Conservation (phyloP, 2,888 invertebrate species). For the Drosophila macrothrix region DNA sequence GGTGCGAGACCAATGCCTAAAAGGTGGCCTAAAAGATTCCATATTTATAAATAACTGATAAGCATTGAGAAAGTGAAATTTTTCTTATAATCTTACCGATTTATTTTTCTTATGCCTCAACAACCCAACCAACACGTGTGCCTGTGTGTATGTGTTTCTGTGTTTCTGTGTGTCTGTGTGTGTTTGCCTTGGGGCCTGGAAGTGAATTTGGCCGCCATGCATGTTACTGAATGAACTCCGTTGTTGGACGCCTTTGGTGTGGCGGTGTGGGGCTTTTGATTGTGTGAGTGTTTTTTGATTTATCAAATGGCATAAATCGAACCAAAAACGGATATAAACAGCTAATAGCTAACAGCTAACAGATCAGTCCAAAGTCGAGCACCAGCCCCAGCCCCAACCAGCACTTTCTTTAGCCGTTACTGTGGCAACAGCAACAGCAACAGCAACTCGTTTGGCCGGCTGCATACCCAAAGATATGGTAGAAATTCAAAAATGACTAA, state of each 20-base stretch:
- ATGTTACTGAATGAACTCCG: slow-evolving; percentile 65
- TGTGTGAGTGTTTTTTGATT: slow-evolving; percentile 50
- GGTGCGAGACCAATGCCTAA: slow-evolving; percentile 44
- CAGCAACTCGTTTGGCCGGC: slow-evolving; percentile 58
- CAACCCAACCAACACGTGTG: slow-evolving; percentile 23
- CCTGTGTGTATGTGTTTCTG: background rate
- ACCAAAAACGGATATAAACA: slow-evolving; percentile 76
- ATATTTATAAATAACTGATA: slow-evolving; percentile 75
- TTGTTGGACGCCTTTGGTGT: slow-evolving; percentile 26
- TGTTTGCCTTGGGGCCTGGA: slow-evolving; percentile 24
- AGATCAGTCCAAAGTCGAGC: slow-evolving; percentile 58
- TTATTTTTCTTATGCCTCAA: slow-evolving; percentile 60
- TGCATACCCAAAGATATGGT: slow-evolving; percentile 60
- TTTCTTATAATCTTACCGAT: slow-evolving; percentile 69
- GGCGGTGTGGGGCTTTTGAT: slow-evolving; percentile 20
- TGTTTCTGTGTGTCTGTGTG: background rate
- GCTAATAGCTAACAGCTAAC: slow-evolving; percentile 42
- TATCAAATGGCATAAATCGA: slow-evolving; percentile 77
- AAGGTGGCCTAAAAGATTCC: slow-evolving; percentile 38
- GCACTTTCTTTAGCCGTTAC: slow-evolving; percentile 69
- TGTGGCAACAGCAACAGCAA: slow-evolving; percentile 30
- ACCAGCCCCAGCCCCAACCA: slow-evolving; percentile 21
- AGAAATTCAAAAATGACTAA: slow-evolving; percentile 65
- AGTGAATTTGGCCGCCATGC: slow-evolving; percentile 18
- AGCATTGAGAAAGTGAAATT: slow-evolving; percentile 78